phyloP scores from a whole-genome alignment of 2,888 invertebrate species.

The Hemithea aestivaria region DNA sequence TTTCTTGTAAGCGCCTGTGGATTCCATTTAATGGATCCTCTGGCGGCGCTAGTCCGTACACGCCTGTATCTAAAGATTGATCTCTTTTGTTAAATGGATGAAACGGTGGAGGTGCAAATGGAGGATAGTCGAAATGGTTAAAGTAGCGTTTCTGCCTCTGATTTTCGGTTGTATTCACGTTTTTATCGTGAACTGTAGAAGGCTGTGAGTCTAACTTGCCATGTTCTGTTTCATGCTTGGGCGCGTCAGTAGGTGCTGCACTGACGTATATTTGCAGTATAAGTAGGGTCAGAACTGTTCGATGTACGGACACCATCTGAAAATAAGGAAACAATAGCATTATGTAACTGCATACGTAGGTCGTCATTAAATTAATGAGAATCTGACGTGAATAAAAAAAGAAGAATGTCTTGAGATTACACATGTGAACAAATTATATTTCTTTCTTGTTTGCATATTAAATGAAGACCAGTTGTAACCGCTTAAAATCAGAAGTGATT shows the following conservation, averaged over 20 bases:
- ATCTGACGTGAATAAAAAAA: too few relatives aligned
- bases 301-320: conserved; percentile 53
- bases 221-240: conserved; percentile 30
- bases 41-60: conserved; percentile 41
- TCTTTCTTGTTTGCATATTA: too few relatives aligned
- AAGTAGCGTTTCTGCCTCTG: conserved; percentile 51
- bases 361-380: too few relatives aligned
- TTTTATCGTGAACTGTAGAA: conserved; percentile 27
- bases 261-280: conserved; percentile 40
- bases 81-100: conserved; percentile 36
- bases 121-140: conserved; percentile 40
- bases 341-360: not conserved
- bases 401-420: too few relatives aligned
- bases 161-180: conserved; percentile 29
- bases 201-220: conserved; percentile 33
- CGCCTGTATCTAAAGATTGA: conserved; percentile 29
- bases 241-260: conserved; percentile 47
- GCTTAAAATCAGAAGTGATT: too few relatives aligned
- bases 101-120: conserved; percentile 36
- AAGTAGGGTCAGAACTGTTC: conserved; percentile 39
- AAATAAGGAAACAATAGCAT: conserved; percentile 32
- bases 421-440: too few relatives aligned
- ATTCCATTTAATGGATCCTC: conserved; percentile 45
- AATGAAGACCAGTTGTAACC: too few relatives aligned
- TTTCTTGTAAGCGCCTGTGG: conserved; percentile 44